phyloP scores from a whole-genome alignment of 2,888 invertebrate genomes.

The Drosophila mimetica region DNA sequence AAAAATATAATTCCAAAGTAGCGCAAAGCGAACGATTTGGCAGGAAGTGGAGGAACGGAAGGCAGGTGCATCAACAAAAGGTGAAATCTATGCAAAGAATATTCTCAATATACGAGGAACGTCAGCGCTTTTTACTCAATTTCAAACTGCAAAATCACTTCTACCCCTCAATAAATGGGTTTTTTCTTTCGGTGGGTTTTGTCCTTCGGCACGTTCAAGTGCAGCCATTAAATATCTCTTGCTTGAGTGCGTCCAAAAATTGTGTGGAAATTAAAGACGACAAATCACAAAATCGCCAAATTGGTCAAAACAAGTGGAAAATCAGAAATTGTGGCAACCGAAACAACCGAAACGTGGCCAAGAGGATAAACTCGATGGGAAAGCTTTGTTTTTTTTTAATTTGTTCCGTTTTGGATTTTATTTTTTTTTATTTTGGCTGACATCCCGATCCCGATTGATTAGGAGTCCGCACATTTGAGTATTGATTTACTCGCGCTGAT shows the following conservation, averaged over 20 bases:
- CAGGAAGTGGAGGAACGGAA: not conserved
- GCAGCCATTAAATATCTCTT: conserved; percentile 74
- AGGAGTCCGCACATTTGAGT: conserved; percentile 49
- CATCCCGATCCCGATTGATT: conserved; percentile 37
- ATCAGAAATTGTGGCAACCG: conserved; percentile 67
- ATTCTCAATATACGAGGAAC: conserved; percentile 33
- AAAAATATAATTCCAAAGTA: conserved; percentile 38
- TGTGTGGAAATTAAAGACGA: conserved; percentile 61
- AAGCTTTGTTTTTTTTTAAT: conserved; percentile 6
- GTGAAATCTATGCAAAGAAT: conserved; percentile 40
- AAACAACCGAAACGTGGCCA: conserved; percentile 57
- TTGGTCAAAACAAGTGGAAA: conserved; percentile 77
- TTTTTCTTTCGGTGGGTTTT: conserved; percentile 26
- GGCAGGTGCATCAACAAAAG: conserved; percentile 38
- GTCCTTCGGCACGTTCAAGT: conserved; percentile 72
- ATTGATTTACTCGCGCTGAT: conserved; percentile 65
- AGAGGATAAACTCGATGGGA: conserved; percentile 31
- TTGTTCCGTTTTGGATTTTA: conserved; percentile 11
- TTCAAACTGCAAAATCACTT: conserved; percentile 22
- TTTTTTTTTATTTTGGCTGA: conserved; percentile 7
- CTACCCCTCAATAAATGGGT: no score
- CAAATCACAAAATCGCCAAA: conserved; percentile 66
- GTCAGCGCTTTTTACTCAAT: conserved; percentile 40
- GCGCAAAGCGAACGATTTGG: conserved; percentile 17
- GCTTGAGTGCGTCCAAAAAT: conserved; percentile 62